These are phyloP conservation scores for Julus scanicus DNA, from an alignment of 2,888 invertebrate species.

Conservation along the genomic window DNA sequence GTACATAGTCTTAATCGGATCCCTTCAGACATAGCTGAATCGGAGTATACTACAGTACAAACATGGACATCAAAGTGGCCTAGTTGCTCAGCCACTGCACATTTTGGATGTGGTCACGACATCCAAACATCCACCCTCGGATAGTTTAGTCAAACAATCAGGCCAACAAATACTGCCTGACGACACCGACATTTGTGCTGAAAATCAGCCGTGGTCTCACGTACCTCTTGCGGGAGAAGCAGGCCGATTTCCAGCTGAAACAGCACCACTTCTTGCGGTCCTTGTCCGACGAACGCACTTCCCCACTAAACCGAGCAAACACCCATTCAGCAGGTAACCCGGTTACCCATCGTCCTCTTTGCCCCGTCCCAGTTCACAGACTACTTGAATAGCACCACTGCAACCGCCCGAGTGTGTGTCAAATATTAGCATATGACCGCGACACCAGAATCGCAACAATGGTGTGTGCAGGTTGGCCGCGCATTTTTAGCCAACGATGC, in stretches of 20 bases:
- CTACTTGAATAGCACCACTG: neutral
- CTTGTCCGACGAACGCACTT: neutral
- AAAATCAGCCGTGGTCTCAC: neutral
- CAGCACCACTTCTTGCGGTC: neutral
- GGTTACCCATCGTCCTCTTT: neutral
- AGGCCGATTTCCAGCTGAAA: neutral
- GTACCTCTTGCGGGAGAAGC: neutral
- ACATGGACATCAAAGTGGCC: neutral
- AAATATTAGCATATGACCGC: conserved; percentile 28
- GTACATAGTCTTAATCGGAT: too few species aligned
- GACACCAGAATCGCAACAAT: neutral
- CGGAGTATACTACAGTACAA: neutral
- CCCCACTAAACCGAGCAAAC: neutral
- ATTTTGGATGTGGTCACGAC: conserved; percentile 1
- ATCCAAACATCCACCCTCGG: neutral
- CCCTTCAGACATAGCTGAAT: neutral
- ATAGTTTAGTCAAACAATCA: too few species aligned
- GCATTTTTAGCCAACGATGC: neutral
- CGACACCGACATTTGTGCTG: too few species aligned
- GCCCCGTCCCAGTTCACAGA: conserved; percentile 28
- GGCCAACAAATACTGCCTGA: too few species aligned
- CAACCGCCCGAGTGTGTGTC: neutral
- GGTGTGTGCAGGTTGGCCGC: neutral
- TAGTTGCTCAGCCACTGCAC: neutral
- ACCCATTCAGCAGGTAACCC: neutral